Evolutionary conservation across 2,888 invertebrate genomes (phyloP).

Genomic region (Drosophila limbata): DNA sequence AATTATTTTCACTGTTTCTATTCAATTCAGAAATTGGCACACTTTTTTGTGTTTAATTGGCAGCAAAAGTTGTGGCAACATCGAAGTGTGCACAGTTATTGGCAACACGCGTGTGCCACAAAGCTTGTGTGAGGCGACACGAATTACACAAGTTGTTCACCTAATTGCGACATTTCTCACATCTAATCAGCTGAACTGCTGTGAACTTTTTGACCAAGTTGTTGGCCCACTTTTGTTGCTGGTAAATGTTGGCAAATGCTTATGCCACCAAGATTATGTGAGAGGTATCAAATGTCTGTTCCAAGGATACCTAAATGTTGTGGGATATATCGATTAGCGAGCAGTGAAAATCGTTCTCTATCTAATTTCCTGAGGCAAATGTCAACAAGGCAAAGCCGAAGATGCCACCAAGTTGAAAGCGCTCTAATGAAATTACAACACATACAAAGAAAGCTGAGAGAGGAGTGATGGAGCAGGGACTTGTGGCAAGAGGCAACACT

Average conservation of each 20-base stretch:
- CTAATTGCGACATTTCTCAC: slow-evolving; percentile 70
- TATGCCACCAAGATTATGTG: slow-evolving; percentile 30
- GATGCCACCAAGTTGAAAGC: slow-evolving; percentile 58
- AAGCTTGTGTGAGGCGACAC: slow-evolving; percentile 25
- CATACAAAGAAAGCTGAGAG: slow-evolving; percentile 11
- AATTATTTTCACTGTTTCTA: too few relatives aligned
- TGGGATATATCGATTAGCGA: slow-evolving; percentile 60
- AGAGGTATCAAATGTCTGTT: slow-evolving; percentile 8
- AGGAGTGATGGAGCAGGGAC: not conserved
- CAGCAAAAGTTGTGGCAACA: not conserved
- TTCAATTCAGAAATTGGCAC: slow-evolving; percentile 6
- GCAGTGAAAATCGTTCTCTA: slow-evolving; percentile 2
- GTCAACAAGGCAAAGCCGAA: slow-evolving; percentile 64
- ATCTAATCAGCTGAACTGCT: slow-evolving; percentile 61
- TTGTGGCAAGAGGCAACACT: slow-evolving; percentile 17
- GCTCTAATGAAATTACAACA: slow-evolving; percentile 74
- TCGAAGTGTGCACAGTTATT: not conserved
- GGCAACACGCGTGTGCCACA: slow-evolving; percentile 13
- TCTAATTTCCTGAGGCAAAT: slow-evolving; percentile 74
- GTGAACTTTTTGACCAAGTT: slow-evolving; percentile 9
- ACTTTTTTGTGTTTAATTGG: not conserved
- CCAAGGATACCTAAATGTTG: slow-evolving; percentile 23
- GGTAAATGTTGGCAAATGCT: slow-evolving; percentile 16
- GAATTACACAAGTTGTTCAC: slow-evolving; percentile 54
- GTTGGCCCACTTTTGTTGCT: slow-evolving; percentile 13